Percentiles rank a stretch among this genome's conserved stretches.
Evolutionary conservation across 2,888 invertebrate genomes (phyloP).

Genomic region (Drosophila meridionalis): DNA sequence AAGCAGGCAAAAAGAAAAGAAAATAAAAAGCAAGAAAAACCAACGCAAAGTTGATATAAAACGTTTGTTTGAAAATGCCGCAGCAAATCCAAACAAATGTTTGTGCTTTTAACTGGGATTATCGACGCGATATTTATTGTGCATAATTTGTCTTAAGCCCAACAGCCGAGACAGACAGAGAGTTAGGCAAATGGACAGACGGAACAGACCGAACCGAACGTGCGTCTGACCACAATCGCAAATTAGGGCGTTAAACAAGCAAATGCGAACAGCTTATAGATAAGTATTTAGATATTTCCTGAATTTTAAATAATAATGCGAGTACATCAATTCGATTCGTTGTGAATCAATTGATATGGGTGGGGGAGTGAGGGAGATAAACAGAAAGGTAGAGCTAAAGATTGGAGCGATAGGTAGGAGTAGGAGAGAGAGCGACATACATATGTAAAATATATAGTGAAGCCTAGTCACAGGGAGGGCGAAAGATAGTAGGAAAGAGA

Average conservation of each 20-base stretch:
- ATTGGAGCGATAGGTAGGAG: not conserved
- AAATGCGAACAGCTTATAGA: constrained; percentile 32
- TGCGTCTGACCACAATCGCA: constrained; percentile 39
- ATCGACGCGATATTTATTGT: constrained; percentile 75
- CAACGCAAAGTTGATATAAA: constrained; percentile 20
- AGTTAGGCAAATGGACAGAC: not conserved
- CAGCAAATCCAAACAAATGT: constrained; percentile 75
- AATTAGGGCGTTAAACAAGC: constrained; percentile 14
- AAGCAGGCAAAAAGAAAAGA: constrained; percentile 8
- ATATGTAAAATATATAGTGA: too few relatives aligned
- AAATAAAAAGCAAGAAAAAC: not conserved
- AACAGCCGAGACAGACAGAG: constrained; percentile 15
- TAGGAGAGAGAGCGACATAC: not conserved
- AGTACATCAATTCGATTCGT: not conserved
- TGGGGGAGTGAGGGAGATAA: not conserved
- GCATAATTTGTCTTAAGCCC: constrained; percentile 65
- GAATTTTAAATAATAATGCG: not conserved
- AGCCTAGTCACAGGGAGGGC: too few relatives aligned
- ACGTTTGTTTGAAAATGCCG: constrained; percentile 50
- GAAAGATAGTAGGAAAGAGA: not conserved
- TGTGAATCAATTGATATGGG: not conserved
- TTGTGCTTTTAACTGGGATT: constrained; percentile 77
- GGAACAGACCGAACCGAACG: not conserved
- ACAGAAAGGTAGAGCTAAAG: too few relatives aligned
- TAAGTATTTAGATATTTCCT: constrained; percentile 13